phyloP scores from a whole-genome alignment of 2,797 vertebrate species.

The Coilia nasus region DNA sequence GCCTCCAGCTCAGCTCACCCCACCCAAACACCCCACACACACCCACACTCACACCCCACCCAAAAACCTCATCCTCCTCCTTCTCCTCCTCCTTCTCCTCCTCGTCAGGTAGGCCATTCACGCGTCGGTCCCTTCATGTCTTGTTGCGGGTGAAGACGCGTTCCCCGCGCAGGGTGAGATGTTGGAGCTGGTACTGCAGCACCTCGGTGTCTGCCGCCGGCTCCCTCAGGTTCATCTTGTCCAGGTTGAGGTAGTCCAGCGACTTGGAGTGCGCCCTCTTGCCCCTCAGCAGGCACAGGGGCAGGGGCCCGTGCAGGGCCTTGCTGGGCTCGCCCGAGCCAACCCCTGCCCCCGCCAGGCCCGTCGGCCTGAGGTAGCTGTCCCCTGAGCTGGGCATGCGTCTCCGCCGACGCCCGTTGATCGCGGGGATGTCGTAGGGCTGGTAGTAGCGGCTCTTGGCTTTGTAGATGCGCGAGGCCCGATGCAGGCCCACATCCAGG shows the following conservation, averaged over 20 bases:
- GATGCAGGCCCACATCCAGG: constrained; percentile 79
- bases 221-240: constrained; percentile 93
- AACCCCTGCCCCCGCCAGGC: neutral
- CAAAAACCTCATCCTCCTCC: constrained; percentile 15
- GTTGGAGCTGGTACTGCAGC: constrained; percentile 93
- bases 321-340: constrained; percentile 78
- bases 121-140: constrained; percentile 78
- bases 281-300: constrained; percentile 91
- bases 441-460: constrained; percentile 89
- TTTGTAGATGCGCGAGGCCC: constrained; percentile 85
- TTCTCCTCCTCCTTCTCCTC: neutral
- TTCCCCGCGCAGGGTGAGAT: constrained; percentile 90
- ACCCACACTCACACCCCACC: constrained; percentile 11
- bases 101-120: neutral
- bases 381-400: constrained; percentile 95
- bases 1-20: neutral
- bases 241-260: constrained; percentile 97
- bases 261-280: constrained; percentile 93
- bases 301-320: constrained; percentile 83
- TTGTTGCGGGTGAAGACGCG: constrained; percentile 88
- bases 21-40: constrained; percentile 19
- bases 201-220: constrained; percentile 91
- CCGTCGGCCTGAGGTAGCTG: constrained; percentile 79
- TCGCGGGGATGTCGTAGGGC: constrained; percentile 90
- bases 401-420: constrained; percentile 85